Evolutionary conservation across 2,113 vertebrate species (phyloP), one percentile per base, ranked within the genome.

Genomic region (Felis chaus): DNA sequence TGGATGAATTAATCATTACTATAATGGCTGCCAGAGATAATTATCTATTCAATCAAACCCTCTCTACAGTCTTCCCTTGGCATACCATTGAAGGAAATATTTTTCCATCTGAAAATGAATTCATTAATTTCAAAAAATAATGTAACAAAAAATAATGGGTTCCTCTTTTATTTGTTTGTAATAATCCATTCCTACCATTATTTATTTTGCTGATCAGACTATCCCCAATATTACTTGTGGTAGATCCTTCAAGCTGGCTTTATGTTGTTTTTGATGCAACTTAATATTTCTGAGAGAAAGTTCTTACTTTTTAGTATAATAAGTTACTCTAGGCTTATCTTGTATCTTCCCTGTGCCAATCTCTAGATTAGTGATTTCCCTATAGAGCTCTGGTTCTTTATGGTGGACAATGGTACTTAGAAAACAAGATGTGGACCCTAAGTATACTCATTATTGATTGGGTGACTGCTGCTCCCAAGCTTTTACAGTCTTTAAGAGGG

Each of bases 211-310:
- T 80, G 7, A 11, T 65, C 25, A 65, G 9, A 36, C 69, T 63
- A 53, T 61, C 25, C 8, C 2, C 31, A 10, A 15, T 68, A 18
- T 5, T 19, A 16, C 23, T 13, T 41, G 2, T 45, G 7, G 0
- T 16, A 41, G 23, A 15, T 1, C 33, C 29, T 93, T 63, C 14
- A 33, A 36, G 5, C 6, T 65, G n/a, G 4, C 1, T 53, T 88
- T 1, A 13, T 41, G 1, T 23, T 63, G 3, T 41, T 65, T 71
- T 55, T 53, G 18, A 53, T 13, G 53, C 25, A 29, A 1, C 7
- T 65, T 55, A 7, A 48, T 41, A 68, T 86, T 81, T 61, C n/a
- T 91, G 50, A 50, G 14, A 93, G 50, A 65, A 93, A 36, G 27
- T 18, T 5, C 11, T 87, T 33, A 36, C 2, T 33, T 63, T 50